These are phyloP conservation scores for Xerus rutilus DNA, from an alignment of 2,797 vertebrate species.

Conservation along the genomic window DNA sequence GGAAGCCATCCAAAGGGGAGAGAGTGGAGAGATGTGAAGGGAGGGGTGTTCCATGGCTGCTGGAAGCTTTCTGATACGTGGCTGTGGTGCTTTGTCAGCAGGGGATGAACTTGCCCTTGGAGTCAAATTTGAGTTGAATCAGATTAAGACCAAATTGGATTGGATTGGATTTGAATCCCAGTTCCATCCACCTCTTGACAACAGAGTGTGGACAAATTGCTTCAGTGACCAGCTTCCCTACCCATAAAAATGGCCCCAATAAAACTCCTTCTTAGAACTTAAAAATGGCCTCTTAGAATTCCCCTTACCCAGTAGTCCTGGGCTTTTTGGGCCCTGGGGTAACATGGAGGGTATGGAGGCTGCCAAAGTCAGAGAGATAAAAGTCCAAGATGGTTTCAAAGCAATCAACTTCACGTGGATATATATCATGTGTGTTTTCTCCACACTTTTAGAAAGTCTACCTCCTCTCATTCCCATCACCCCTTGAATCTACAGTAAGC, in stretches of 20 bases:
- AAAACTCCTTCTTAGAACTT: too few species aligned
- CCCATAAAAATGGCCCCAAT: background rate
- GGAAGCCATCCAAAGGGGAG: background rate
- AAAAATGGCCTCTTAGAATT: background rate
- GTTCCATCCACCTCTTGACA: background rate
- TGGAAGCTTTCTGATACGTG: too few species aligned
- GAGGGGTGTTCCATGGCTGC: too few species aligned
- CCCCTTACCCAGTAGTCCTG: background rate
- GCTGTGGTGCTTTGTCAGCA: background rate
- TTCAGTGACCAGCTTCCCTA: background rate
- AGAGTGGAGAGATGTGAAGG: background rate
- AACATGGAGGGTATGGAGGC: background rate
- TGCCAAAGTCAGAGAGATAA: background rate
- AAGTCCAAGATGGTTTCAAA: background rate
- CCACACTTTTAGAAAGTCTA: background rate
- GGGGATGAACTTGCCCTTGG: background rate
- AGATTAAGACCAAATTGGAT: background rate
- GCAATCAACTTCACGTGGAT: background rate
- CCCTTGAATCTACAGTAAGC: background rate
- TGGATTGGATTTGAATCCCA: background rate
- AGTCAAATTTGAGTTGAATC: background rate
- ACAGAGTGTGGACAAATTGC: background rate
- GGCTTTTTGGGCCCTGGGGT: background rate
- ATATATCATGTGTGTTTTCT: background rate
- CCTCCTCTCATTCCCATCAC: background rate